phyloP scores from a whole-genome alignment of 1,140 invertebrate species.

The Macrotrachela quadricornifera region DNA sequence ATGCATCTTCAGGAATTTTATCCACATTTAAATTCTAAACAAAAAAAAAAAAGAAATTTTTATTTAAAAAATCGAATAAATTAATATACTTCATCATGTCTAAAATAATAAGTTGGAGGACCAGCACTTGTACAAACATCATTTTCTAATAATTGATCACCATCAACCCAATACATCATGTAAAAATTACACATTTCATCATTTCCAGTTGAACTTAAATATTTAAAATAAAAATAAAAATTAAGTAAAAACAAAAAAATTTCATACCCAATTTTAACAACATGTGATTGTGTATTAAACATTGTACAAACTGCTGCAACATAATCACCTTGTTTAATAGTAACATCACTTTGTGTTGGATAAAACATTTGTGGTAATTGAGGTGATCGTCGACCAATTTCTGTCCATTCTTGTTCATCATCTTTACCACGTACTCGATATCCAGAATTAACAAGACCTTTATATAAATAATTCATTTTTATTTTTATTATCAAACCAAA shows the following conservation, averaged over 20 bases:
- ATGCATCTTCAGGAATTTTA: no score
- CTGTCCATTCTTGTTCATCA: conserved; percentile 18
- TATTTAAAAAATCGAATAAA: no score
- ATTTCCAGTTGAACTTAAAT: conserved; percentile 4
- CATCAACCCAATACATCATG: conserved; percentile 6
- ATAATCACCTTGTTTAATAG: conserved; percentile 9
- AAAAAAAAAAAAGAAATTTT: no score
- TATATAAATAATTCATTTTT: no score
- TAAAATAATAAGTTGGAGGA: conserved; percentile 6
- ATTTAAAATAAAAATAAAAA: no score
- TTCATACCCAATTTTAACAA: conserved; percentile 4
- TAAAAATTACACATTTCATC: conserved; percentile 10
- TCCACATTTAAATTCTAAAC: no score
- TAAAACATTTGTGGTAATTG: conserved; percentile 23
- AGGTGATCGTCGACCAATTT: conserved; percentile 26
- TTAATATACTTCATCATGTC: no score
- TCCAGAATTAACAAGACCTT: conserved; percentile 13
- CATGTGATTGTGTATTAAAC: conserved; percentile 3
- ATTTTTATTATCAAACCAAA: no score
- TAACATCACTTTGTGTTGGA: not conserved
- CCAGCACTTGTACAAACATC: not conserved
- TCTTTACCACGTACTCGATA: conserved; percentile 21
- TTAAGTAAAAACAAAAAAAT: no score
- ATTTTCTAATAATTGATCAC: not conserved
- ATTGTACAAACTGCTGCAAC: conserved; percentile 10